Conservation (phyloP, 2,888 invertebrate genomes). For the Pardosa pseudoannulata region DNA sequence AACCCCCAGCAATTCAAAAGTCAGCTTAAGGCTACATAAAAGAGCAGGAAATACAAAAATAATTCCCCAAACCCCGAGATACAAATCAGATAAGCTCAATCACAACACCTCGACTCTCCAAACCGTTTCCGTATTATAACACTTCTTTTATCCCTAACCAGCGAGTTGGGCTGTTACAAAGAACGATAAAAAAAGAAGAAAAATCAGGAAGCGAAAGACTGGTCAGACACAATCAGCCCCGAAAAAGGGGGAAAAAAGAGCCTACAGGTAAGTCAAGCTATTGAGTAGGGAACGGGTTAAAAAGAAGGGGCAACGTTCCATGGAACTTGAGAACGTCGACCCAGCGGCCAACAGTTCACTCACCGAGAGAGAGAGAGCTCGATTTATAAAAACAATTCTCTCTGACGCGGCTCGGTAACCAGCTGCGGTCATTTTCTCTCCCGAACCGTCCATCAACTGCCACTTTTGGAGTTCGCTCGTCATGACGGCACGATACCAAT, state of each 20-base stretch:
- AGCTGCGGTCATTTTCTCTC: constrained; percentile 9
- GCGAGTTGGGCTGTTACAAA: background rate
- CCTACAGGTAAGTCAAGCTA: constrained; percentile 1
- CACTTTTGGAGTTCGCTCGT: no score
- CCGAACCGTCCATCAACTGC: no score
- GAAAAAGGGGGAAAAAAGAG: background rate
- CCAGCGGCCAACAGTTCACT: background rate
- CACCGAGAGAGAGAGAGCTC: background rate
- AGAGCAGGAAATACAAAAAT: constrained; percentile 17
- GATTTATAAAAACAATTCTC: constrained; percentile 1
- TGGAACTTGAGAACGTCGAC: constrained; percentile 7
- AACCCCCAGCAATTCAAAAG: no score
- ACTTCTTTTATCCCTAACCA: background rate
- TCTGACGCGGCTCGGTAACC: background rate
- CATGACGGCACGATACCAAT: no score
- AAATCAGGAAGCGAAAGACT: constrained; percentile 12
- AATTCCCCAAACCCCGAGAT: background rate
- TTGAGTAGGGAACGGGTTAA: constrained; percentile 10
- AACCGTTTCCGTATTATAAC: background rate
- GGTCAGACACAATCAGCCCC: background rate
- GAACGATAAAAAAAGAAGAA: background rate
- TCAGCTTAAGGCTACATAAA: background rate
- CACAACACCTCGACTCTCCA: background rate
- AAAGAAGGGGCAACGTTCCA: background rate
- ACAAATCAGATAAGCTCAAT: background rate